Percentiles rank a stretch among this genome's conserved stretches.
phyloP scores from a whole-genome alignment of 64 coral and sea anemone genomes.

The Pocillopora verrucosa region DNA sequence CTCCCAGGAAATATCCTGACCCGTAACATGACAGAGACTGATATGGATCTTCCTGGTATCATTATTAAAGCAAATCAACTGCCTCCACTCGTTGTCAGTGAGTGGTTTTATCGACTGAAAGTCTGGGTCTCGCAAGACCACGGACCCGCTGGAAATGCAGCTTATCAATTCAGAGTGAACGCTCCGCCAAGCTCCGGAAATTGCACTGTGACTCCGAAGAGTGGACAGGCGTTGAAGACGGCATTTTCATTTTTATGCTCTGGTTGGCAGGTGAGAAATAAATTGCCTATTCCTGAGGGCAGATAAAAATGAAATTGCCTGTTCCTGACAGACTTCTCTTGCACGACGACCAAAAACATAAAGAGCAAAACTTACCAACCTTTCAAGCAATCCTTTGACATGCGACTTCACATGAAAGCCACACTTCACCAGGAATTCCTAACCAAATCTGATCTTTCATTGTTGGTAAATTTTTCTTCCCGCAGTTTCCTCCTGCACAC shows the following conservation, averaged over 20 bases:
- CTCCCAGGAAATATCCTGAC: background rate
- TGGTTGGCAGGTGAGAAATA: conserved; percentile 26
- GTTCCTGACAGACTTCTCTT: no score
- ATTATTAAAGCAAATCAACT: conserved; percentile 38
- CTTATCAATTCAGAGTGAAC: conserved; percentile 65
- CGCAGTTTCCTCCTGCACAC: no score
- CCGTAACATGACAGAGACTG: background rate
- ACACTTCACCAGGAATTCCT: no score
- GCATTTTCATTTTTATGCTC: conserved; percentile 43
- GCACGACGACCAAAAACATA: no score
- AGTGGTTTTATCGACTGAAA: conserved; percentile 31
- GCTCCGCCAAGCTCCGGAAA: conserved; percentile 32
- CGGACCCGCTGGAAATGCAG: conserved; percentile 39
- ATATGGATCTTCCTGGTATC: conserved; percentile 46
- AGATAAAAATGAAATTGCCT: no score
- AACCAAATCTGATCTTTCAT: no score
- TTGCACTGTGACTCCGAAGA: conserved; percentile 25
- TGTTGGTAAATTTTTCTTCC: no score
- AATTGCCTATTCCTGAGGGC: no score
- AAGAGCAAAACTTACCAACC: no score
- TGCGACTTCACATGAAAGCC: no score
- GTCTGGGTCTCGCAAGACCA: background rate
- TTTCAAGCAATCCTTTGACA: no score
- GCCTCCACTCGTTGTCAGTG: background rate
- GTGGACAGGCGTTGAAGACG: conserved; percentile 47